Conservation (phyloP, 2,888 invertebrate species). For the Caprella mutica region DNA sequence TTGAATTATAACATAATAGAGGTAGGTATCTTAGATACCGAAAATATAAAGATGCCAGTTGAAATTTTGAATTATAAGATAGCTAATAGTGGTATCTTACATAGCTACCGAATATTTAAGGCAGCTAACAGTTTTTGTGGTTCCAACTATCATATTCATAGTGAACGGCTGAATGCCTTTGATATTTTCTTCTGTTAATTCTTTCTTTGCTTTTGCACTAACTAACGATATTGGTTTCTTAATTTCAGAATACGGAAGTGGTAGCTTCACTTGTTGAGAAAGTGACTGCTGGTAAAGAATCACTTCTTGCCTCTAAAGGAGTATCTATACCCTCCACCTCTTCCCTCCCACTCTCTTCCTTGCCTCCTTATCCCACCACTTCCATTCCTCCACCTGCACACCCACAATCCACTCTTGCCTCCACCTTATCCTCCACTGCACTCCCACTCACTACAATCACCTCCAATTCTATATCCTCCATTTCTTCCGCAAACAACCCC, state of each 20-base stretch:
- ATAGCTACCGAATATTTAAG: too few relatives aligned
- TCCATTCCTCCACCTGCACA: background rate
- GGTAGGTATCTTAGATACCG: too few relatives aligned
- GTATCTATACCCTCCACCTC: background rate
- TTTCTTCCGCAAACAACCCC: conserved; percentile 12
- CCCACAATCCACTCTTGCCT: background rate
- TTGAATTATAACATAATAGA: too few relatives aligned
- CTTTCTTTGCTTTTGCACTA: too few relatives aligned
- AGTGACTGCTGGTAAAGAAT: background rate
- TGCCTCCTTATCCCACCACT: background rate
- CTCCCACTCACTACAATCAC: background rate
- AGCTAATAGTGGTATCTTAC: too few relatives aligned
- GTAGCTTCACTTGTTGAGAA: background rate
- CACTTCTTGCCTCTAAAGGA: background rate
- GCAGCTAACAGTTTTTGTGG: too few relatives aligned
- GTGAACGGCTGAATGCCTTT: too few relatives aligned
- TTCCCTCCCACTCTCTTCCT: conserved; percentile 6
- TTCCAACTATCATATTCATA: too few relatives aligned
- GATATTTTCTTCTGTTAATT: too few relatives aligned
- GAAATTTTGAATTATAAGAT: too few relatives aligned
- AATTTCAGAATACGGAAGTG: background rate
- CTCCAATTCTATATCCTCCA: conserved; percentile 6
- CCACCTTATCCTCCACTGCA: background rate
- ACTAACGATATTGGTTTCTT: background rate
- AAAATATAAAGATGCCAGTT: too few relatives aligned